Evolutionary conservation across 2,797 vertebrate genomes (phyloP).

Genomic region (Danio jaintianensis): DNA sequence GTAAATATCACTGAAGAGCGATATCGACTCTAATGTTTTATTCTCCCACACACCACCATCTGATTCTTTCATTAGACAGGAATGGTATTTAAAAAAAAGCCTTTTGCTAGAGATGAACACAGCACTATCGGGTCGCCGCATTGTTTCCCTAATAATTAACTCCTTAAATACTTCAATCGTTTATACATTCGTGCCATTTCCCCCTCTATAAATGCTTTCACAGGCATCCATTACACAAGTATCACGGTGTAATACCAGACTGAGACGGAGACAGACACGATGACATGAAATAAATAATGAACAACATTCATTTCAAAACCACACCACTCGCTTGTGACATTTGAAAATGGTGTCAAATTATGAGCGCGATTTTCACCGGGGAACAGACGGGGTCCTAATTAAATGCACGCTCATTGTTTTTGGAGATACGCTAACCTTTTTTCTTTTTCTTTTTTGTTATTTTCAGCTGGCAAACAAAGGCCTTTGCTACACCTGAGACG

Average conservation of each 20-base stretch:
- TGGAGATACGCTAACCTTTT: conserved; percentile 62
- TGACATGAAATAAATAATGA: conserved; percentile 70
- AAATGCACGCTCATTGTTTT: conserved; percentile 58
- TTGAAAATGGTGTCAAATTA: conserved; percentile 76
- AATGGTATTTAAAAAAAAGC: background rate
- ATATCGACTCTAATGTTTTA: conserved; percentile 36
- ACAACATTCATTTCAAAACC: conserved; percentile 67
- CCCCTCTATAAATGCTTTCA: conserved; percentile 22
- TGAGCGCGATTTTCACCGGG: conserved; percentile 70
- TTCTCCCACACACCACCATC: background rate
- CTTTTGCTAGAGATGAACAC: background rate
- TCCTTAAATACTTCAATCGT: conserved; percentile 15
- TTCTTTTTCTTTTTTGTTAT: too few species aligned
- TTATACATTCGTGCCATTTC: conserved; percentile 25
- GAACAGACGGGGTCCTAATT: conserved; percentile 72
- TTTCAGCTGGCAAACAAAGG: conserved; percentile 27
- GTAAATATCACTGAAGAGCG: conserved; percentile 40
- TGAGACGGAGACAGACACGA: conserved; percentile 43
- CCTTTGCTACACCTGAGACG: background rate
- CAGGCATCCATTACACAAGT: conserved; percentile 20
- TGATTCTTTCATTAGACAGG: background rate
- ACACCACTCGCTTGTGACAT: conserved; percentile 72
- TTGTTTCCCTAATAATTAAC: conserved; percentile 22
- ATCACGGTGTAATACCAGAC: conserved; percentile 2
- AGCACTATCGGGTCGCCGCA: background rate